Percentiles rank a stretch among this genome's conserved stretches.
phyloP scores from a whole-genome alignment of 2,888 invertebrate genomes.

The Podotricha telesiphe region DNA sequence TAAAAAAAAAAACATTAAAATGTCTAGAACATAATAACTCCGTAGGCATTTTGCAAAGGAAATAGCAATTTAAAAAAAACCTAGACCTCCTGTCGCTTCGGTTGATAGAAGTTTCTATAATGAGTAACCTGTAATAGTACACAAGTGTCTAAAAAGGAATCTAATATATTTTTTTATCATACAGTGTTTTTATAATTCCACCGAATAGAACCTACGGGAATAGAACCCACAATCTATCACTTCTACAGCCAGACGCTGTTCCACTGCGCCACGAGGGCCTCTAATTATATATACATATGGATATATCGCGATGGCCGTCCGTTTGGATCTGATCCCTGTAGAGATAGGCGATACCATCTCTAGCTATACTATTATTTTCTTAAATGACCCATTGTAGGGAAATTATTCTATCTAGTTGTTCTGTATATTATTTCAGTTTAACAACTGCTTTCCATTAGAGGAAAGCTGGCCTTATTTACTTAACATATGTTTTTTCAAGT shows the following conservation, averaged over 20 bases:
- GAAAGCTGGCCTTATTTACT: neutral
- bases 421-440: neutral
- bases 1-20: neutral
- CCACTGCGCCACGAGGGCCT: no score
- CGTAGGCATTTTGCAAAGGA: slow-evolving; percentile 8
- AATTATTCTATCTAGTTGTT: slow-evolving; percentile 16
- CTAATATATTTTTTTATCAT: no score
- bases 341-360: slow-evolving; percentile 34
- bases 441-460: neutral
- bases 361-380: slow-evolving; percentile 33
- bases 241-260: no score
- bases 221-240: no score
- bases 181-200: no score
- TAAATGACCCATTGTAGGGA: slow-evolving; percentile 38
- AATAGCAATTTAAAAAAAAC: slow-evolving; percentile 18
- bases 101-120: slow-evolving; percentile 21
- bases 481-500: no score
- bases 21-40: neutral
- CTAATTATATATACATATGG: neutral
- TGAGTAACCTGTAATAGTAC: slow-evolving; percentile 8
- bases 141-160: neutral
- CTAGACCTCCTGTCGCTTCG: slow-evolving; percentile 11
- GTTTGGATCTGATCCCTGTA: slow-evolving; percentile 35
- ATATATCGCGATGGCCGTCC: neutral
- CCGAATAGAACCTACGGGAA: no score